These are phyloP conservation scores for Miltochrista miniata DNA, from an alignment of 2,888 invertebrate species.

Conservation along the genomic window DNA sequence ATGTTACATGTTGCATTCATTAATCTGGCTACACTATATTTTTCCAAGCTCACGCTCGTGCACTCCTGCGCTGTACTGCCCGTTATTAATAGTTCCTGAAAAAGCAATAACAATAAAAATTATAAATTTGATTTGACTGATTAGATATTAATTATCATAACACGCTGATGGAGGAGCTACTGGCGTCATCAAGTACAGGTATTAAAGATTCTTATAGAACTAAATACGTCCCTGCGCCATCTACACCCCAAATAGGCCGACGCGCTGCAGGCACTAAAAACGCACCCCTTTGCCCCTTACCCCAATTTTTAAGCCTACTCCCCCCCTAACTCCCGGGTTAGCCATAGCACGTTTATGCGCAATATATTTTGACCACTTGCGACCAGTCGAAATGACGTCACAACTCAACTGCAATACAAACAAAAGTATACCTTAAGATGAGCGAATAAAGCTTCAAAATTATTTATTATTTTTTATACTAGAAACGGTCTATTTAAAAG, in stretches of 20 bases:
- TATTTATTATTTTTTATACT: conserved; percentile 4
- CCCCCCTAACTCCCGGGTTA: conserved; percentile 81
- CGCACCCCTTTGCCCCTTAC: conserved; percentile 76
- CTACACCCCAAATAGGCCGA: conserved; percentile 82
- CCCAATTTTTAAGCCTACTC: conserved; percentile 82
- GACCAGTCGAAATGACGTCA: conserved; percentile 68
- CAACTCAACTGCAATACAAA: conserved; percentile 34
- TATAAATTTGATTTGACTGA: too few relatives aligned
- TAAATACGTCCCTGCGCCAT: conserved; percentile 65
- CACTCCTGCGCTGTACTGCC: too few relatives aligned
- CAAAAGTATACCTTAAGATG: conserved; percentile 46
- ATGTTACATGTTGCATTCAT: too few relatives aligned
- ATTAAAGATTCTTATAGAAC: conserved; percentile 1
- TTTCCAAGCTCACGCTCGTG: too few relatives aligned
- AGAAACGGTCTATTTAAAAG: conserved; percentile 70
- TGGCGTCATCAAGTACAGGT: too few relatives aligned
- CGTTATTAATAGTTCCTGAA: too few relatives aligned
- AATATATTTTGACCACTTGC: conserved; percentile 81
- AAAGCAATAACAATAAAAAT: too few relatives aligned
- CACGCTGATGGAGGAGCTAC: too few relatives aligned
- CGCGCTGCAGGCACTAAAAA: conserved; percentile 81
- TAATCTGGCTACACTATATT: too few relatives aligned
- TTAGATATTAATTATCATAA: too few relatives aligned
- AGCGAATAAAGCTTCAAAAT: conserved; percentile 30
- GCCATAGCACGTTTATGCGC: conserved; percentile 83